Base-by-base conservation (phyloP, 2,888 invertebrate species). In the Coleophora flavipennella region DNA sequence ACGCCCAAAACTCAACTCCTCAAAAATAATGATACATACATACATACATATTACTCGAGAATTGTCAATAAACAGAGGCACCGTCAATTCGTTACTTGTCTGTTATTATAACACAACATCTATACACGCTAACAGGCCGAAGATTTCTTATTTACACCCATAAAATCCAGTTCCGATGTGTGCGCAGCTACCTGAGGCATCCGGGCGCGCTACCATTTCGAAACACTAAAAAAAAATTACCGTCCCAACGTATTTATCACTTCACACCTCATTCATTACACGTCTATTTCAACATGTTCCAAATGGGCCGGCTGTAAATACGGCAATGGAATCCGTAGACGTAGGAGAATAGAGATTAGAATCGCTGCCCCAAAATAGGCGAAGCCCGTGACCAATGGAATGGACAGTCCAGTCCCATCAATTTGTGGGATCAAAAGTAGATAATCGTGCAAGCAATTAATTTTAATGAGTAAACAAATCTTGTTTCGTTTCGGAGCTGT, bases 101-200 rank as follows among this genome's bases (percentile, higher is more conserved):
- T 20, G 20, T 20, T 20, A 20, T 20, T 20, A 20, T 20, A 20
- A 20, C 20, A n/a, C 13, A 13, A 29, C 40, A 39, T 49, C 33
- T 46, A 50, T 49, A 48, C 53, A 45, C 48, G 44, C 29, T 55
- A 48, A 51, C 48, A 49, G 47, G 50, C 53, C 51, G 50, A 46
- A 41, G 43, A 38, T 41, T 45, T 51, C 50, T 51, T 53, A 48
- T 57, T 55, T 50, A 46, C 55, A 44, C 26, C 31, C 41, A 65
- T 58, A 58, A 67, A 57, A 57, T 52, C 51, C 37, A 42, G 46
- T 62, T 56, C 64, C 55, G 47, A 51, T 71, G 79, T 77, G 69
- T 73, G 79, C 39, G 76, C 67, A 55, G 57, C 79, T 81, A 80
- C 81, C 80, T 80, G 81, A 69, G 59, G 68, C 64, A 75, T 72